These are phyloP conservation scores for Aplodontia rufa DNA, from an alignment of 2,113 vertebrate species.

Conservation along the genomic window DNA sequence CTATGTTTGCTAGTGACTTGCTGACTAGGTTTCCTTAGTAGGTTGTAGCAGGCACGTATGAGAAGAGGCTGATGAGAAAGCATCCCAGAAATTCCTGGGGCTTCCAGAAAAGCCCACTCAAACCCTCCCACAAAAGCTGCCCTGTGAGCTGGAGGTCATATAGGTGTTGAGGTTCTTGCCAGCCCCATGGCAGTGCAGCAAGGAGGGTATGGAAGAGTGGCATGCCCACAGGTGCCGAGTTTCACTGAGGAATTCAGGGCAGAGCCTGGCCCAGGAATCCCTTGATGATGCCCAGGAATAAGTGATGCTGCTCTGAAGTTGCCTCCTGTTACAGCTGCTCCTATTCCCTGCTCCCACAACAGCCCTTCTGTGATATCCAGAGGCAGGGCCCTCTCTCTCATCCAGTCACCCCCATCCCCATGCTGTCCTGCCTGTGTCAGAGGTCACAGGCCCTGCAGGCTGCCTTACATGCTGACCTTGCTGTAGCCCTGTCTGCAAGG, in stretches of 20 bases:
- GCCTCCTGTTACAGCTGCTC: not conserved
- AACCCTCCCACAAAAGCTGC: not conserved
- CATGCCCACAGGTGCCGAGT: not conserved
- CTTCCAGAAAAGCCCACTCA: not conserved
- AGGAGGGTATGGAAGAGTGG: accelerated
- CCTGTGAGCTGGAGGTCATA: accelerated
- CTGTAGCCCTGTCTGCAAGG: not conserved
- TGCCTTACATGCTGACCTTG: not conserved
- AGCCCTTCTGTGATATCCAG: not conserved
- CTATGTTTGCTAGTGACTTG: not conserved
- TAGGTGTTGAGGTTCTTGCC: accelerated
- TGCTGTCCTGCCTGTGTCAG: too few relatives aligned
- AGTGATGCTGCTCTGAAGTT: accelerated
- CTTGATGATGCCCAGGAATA: not conserved
- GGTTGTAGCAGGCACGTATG: not conserved
- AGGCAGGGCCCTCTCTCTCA: not conserved
- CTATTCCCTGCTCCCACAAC: accelerated
- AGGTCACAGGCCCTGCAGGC: not conserved
- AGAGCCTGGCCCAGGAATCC: not conserved
- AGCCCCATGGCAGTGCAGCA: accelerated
- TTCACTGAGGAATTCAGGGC: not conserved
- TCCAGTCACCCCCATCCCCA: accelerated
- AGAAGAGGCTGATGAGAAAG: not conserved
- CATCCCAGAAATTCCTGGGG: not conserved
- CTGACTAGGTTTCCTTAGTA: not conserved